phyloP scores from a whole-genome alignment of 2,888 invertebrate species.

The Encarsia formosa region DNA sequence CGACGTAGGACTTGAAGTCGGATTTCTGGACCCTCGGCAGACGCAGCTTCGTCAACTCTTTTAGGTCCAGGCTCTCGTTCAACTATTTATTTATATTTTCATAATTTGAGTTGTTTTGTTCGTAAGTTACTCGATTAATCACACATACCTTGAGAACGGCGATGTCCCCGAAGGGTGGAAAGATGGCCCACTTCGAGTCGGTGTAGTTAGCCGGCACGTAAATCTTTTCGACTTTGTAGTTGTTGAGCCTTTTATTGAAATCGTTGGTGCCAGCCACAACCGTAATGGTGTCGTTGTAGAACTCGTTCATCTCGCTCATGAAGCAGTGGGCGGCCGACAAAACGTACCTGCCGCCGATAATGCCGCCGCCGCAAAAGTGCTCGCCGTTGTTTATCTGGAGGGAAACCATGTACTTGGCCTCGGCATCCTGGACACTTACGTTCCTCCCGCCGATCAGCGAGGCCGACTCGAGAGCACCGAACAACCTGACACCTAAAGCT shows the following conservation, averaged over 20 bases:
- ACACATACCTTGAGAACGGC: constrained; percentile 20
- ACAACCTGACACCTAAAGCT: too few relatives aligned
- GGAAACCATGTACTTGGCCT: constrained; percentile 11
- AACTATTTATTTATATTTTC: too few relatives aligned
- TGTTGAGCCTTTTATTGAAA: not conserved
- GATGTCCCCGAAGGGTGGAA: constrained; percentile 10
- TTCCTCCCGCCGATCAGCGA: constrained; percentile 14
- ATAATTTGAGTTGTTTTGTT: too few relatives aligned
- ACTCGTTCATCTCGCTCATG: constrained; percentile 11
- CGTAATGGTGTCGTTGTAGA: not conserved
- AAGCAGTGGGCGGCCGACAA: constrained; percentile 18
- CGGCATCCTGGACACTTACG: not conserved
- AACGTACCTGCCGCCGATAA: constrained; percentile 8
- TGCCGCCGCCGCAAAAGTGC: constrained; percentile 22
- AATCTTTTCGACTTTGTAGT: constrained; percentile 4
- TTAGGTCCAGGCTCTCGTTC: constrained; percentile 11
- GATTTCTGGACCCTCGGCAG: constrained; percentile 1
- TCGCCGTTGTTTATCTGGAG: constrained; percentile 1
- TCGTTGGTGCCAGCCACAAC: constrained; percentile 13
- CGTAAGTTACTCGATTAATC: too few relatives aligned
- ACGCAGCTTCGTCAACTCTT: constrained; percentile 4
- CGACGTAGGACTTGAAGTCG: constrained; percentile 10
- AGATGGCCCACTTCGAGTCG: constrained; percentile 7
- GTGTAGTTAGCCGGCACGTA: constrained; percentile 12
- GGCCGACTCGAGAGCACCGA: too few relatives aligned